These are phyloP conservation scores for Trachymyrmex cornetzi DNA, from an alignment of 1,140 invertebrate genomes.

Conservation along the genomic window DNA sequence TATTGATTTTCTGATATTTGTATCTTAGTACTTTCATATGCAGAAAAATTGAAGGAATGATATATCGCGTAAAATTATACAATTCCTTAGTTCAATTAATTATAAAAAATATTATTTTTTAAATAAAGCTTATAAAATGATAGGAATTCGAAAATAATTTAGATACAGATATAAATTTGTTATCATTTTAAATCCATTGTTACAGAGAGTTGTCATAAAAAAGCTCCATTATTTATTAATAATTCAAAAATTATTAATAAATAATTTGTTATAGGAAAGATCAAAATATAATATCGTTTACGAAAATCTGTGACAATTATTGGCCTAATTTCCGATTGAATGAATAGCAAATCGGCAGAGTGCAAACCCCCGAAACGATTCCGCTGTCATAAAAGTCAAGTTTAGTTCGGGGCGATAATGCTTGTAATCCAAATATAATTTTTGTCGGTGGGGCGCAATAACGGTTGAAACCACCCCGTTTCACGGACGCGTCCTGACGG, in stretches of 20 bases:
- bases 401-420: slow-evolving; percentile 86
- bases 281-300: slow-evolving; percentile 14
- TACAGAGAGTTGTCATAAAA: neutral
- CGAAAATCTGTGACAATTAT: slow-evolving; percentile 18
- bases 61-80: too few species aligned
- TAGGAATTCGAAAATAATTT: too few species aligned
- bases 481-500: slow-evolving; percentile 56
- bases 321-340: slow-evolving; percentile 71
- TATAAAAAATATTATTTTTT: too few species aligned
- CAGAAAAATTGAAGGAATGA: too few species aligned
- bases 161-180: neutral
- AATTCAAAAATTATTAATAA: neutral
- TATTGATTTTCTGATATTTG: too few species aligned
- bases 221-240: too few species aligned
- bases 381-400: slow-evolving; percentile 85
- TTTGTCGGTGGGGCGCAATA: slow-evolving; percentile 78
- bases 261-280: neutral
- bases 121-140: too few species aligned
- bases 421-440: slow-evolving; percentile 87
- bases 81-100: too few species aligned
- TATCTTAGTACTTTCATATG: too few species aligned
- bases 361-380: slow-evolving; percentile 76
- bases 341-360: slow-evolving; percentile 24
- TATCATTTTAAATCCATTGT: neutral
- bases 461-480: slow-evolving; percentile 71